These are phyloP conservation scores for Leptopterna dolabrata DNA, from an alignment of 2,888 invertebrate genomes.

Conservation along the genomic window DNA sequence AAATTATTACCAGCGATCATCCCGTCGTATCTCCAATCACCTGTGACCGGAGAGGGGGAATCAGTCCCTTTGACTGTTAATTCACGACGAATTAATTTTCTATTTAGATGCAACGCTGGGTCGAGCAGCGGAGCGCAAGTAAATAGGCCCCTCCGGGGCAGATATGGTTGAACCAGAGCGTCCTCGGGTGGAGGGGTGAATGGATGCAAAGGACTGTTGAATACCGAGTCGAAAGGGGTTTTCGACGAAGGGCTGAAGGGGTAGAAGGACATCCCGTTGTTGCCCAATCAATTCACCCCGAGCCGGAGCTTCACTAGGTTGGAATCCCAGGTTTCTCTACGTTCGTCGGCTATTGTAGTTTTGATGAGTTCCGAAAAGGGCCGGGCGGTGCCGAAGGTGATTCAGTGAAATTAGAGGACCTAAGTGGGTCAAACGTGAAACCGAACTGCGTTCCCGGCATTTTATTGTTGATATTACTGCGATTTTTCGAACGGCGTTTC, in stretches of 20 bases:
- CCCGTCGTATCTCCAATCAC: not conserved
- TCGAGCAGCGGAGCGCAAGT: conserved; percentile 7
- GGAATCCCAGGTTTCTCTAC: not conserved
- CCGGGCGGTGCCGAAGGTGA: no score
- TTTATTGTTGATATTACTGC: no score
- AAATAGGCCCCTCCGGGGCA: not conserved
- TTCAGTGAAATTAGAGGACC: no score
- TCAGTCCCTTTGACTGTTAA: not conserved
- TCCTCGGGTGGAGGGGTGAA: not conserved
- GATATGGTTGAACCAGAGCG: not conserved
- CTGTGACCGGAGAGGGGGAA: not conserved
- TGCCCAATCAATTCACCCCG: not conserved
- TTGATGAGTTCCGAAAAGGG: no score
- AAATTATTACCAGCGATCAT: no score
- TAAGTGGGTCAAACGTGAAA: no score
- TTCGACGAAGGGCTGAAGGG: not conserved
- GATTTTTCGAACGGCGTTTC: no score
- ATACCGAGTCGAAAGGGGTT: not conserved
- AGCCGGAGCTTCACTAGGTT: not conserved
- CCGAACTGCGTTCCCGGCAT: no score
- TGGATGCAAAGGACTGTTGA: not conserved
- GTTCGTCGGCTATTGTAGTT: no score
- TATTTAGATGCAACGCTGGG: conserved; percentile 13
- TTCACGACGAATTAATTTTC: conserved; percentile 17
- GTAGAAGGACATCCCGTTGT: not conserved